Evolutionary conservation across 1,140 invertebrate genomes (phyloP).

Genomic region (Nomia melanderi): DNA sequence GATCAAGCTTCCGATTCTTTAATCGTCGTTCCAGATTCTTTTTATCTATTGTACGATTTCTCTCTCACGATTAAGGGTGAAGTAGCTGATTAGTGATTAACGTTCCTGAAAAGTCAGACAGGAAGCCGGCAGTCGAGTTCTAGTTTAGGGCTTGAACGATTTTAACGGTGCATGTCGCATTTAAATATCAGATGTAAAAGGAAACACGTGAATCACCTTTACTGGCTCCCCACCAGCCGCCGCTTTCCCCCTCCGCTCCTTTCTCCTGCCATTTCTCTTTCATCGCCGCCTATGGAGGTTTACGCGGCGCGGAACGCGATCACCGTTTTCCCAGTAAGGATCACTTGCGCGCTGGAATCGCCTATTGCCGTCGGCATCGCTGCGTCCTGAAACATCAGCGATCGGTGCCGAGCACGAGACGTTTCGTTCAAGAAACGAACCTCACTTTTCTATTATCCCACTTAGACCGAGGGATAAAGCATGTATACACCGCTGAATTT

Average conservation of each 20-base stretch:
- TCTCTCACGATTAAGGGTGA: too few relatives aligned
- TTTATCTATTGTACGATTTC: too few relatives aligned
- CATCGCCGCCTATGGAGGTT: background rate
- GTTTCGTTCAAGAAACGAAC: too few relatives aligned
- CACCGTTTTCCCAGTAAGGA: slow-evolving; percentile 11
- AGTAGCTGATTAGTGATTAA: background rate
- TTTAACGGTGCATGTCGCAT: slow-evolving; percentile 10
- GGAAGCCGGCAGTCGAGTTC: background rate
- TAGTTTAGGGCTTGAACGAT: slow-evolving; percentile 6
- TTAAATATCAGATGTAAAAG: slow-evolving; percentile 22
- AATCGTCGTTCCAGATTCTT: too few relatives aligned
- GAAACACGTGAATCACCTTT: slow-evolving; percentile 38
- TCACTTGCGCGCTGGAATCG: slow-evolving; percentile 5
- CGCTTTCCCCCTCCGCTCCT: background rate
- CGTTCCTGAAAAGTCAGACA: background rate
- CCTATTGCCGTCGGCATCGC: slow-evolving; percentile 1
- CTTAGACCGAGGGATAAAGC: too few relatives aligned
- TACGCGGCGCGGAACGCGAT: slow-evolving; percentile 23
- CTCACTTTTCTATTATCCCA: too few relatives aligned
- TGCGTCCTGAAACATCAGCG: background rate
- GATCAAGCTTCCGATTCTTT: too few relatives aligned
- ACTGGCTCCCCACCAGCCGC: background rate
- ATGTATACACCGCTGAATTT: too few relatives aligned
- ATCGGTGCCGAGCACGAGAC: too few relatives aligned
- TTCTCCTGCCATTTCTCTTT: slow-evolving; percentile 41